Evolutionary conservation across 92 coral and sea anemone species (phyloP), one percentile per base, ranked within the genome.

Genomic region (Epizoanthus stellaris): DNA sequence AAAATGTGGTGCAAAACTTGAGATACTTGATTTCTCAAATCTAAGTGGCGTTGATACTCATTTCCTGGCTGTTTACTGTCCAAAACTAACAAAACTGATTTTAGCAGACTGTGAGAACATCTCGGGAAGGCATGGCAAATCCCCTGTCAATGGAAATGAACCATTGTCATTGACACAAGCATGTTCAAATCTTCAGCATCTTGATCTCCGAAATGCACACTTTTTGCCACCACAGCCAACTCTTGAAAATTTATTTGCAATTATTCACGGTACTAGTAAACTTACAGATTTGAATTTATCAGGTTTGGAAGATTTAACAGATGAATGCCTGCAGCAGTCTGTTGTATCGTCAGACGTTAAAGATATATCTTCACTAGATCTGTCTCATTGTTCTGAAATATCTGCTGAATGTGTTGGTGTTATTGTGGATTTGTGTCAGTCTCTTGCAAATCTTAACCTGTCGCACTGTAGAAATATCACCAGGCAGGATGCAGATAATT

Each of bases 381-480:
- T 93, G 65, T 93, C 94, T 39, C 45, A 75, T 38, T 91, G 94
- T 73, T n/a, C 83, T 54, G 87, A 83, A 60, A 65, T 93, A 11
- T 67, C 88, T 53, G 81, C 80, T 52, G 94, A 88, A 75, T 77
- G 88, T 42, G 76, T 86, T 19, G 52, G 67, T 15, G 30, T 53
- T 67, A 6, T 91, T 3, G 49, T 88, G 15, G 58, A 74, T 39
- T 72, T 61, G 60, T 93, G 92, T 63, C 69, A 79, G 73, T 59
- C 67, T 21, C 90, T 93, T n/a, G 19, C 79, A 19, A 70, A 21
- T 52, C 58, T 93, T 62, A 76, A 91, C 76, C 82, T 91, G 34
- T 76, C 86, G 21, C 89, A 89, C 38, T 93, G 97, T 72, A 70
- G 82, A 82, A 89, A 86, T 43, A 90, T 93, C 19, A 86, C 87